These are phyloP conservation scores for Philotrypesis tridentata DNA, from an alignment of 1,140 invertebrate genomes.

Conservation along the genomic window DNA sequence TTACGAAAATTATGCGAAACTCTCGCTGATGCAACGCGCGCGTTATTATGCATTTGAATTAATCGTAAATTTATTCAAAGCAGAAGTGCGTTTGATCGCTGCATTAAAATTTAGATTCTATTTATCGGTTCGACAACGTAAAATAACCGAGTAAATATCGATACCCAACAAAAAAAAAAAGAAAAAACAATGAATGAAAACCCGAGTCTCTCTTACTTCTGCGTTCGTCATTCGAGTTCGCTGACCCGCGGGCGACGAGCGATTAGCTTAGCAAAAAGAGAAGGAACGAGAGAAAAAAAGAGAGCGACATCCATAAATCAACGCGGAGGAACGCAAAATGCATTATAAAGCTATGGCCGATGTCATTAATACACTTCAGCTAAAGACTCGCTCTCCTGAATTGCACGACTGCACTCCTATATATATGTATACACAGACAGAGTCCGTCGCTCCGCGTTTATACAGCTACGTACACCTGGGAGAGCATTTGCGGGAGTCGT, in stretches of 20 bases:
- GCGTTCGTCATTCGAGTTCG: constrained; percentile 30
- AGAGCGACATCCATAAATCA: constrained; percentile 26
- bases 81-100: too few species aligned
- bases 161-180: too few species aligned
- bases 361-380: constrained; percentile 43
- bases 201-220: background rate
- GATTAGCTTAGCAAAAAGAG: constrained; percentile 38
- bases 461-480: background rate
- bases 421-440: background rate
- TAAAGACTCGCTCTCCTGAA: constrained; percentile 1
- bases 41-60: too few species aligned
- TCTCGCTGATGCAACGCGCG: too few species aligned
- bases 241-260: constrained; percentile 18
- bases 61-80: too few species aligned
- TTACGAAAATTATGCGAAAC: too few species aligned
- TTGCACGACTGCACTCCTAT: background rate
- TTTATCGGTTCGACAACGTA: too few species aligned
- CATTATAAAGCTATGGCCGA: constrained; percentile 26
- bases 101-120: too few species aligned
- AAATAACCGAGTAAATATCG: too few species aligned
- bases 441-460: background rate
- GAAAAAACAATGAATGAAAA: constrained; percentile 25
- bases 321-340: background rate
- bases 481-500: background rate
- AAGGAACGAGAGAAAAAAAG: too few species aligned